phyloP scores from a whole-genome alignment of 2,888 invertebrate species.

The Chloroclystis v-ata region DNA sequence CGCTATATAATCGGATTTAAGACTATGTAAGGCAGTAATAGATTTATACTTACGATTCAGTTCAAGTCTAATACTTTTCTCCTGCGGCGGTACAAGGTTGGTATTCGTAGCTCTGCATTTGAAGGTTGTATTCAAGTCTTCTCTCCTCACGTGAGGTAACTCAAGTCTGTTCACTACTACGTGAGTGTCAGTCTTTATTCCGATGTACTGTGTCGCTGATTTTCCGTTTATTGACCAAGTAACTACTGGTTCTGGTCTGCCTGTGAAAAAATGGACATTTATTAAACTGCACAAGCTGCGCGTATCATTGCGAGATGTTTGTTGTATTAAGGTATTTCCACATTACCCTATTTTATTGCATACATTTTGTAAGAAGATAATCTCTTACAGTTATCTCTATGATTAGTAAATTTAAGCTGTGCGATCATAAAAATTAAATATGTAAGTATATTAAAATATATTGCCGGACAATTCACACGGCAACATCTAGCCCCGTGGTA shows the following conservation, averaged over 20 bases:
- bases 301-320: too few relatives aligned
- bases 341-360: too few relatives aligned
- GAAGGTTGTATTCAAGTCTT: constrained; percentile 90
- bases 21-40: neutral
- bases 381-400: too few relatives aligned
- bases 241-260: constrained; percentile 88
- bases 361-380: too few relatives aligned
- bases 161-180: constrained; percentile 88
- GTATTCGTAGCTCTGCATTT: constrained; percentile 93
- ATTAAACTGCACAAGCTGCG: too few relatives aligned
- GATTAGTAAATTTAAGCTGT: too few relatives aligned
- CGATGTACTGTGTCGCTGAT: constrained; percentile 82
- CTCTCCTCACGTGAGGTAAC: constrained; percentile 83
- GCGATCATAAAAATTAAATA: too few relatives aligned
- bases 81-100: constrained; percentile 88
- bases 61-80: constrained; percentile 88
- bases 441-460: too few relatives aligned
- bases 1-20: too few relatives aligned
- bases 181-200: constrained; percentile 83
- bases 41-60: constrained; percentile 83
- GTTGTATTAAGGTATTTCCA: too few relatives aligned
- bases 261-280: constrained; percentile 55
- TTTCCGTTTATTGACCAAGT: constrained; percentile 88
- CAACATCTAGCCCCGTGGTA: too few relatives aligned
- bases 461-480: too few relatives aligned